Evolutionary conservation across 2,888 invertebrate species (phyloP), one percentile per base, ranked within the genome.

Genomic region (Nemurella pictetii): DNA sequence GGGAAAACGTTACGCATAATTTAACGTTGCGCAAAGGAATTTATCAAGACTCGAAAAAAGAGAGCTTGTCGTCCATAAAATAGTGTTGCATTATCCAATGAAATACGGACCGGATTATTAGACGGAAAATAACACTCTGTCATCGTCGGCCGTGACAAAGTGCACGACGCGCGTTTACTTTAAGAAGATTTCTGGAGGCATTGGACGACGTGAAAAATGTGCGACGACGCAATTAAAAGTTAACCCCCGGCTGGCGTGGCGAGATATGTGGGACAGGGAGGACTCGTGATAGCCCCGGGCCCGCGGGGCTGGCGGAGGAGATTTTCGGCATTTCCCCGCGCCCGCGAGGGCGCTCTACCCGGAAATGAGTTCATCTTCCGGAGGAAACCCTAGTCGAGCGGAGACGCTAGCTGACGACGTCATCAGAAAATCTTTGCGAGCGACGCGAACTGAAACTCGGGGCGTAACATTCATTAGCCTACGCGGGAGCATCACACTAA

Each of bases 81-180:
- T 55, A 55, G 55, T 55, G 55, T 55, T 55, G 32, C 80, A 35
- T 35, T n/a, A 81, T 81, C 35, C 80, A 32, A 30, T 36, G 80
- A 36, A 36, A 81, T 81, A 81, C 35, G 80, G 32, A 26, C 36
- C 25, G 32, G 80, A 81, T 81, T 81, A 81, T 81, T 81, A 81
- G 35, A 81, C 35, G 32, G 26, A 81, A 36, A 81, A 81, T 32
- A 81, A 32, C 80, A 35, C 32, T 81, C 35, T 81, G 80, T 81
- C 80, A 81, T 78, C 7, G 3, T 29, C 29, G 3, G 20, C 25
- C 25, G 29, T 80, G 29, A 30, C 80, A 30, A 25, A 80, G 26
- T 80, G 30, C 30, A 80, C 9, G 30, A 80, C 12, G 75, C 12
- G 25, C 7, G 75, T 75, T 78, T 28, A 5, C 35, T 25, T 20